Percentiles rank a stretch among this genome's conserved stretches.
These are phyloP conservation scores for Ophion ellenae DNA, from an alignment of 2,888 invertebrate genomes.

Conservation along the genomic window DNA sequence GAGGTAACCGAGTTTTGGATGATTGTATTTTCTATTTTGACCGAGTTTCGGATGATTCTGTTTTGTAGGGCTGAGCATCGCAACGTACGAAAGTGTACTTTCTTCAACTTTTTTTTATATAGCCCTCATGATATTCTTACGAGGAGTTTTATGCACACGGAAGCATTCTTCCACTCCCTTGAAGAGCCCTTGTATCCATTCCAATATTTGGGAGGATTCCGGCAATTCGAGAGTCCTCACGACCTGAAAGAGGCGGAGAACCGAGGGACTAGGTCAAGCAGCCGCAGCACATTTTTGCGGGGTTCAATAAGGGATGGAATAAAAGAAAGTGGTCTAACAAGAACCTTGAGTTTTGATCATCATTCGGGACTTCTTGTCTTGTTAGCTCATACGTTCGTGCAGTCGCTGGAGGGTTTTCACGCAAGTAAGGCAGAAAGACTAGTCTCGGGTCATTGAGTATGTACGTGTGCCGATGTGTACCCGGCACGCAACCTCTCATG, in stretches of 20 bases:
- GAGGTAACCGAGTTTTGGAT: no score
- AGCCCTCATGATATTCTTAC: not conserved
- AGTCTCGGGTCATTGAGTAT: conserved; percentile 22
- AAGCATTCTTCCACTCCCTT: not conserved
- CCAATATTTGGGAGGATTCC: conserved; percentile 7
- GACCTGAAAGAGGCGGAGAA: not conserved
- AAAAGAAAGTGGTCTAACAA: conserved; percentile 1
- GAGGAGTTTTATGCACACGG: not conserved
- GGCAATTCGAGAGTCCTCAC: not conserved
- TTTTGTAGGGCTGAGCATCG: not conserved
- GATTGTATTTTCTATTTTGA: no score
- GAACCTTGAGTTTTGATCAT: not conserved
- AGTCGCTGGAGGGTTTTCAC: conserved; percentile 8
- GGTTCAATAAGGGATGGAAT: not conserved
- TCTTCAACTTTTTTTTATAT: not conserved
- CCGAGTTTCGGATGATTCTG: no score
- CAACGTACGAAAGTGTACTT: not conserved
- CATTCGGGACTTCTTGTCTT: conserved; percentile 10
- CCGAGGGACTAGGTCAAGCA: not conserved
- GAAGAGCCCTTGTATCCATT: not conserved
- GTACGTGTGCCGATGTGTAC: not conserved
- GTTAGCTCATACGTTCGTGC: conserved; percentile 15
- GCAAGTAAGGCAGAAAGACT: conserved; percentile 3
- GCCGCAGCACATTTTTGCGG: conserved; percentile 23
- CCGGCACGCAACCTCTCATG: conserved; percentile 24